Evolutionary conservation across 2,888 invertebrate species (phyloP).

Genomic region (Apotomis capreana): DNA sequence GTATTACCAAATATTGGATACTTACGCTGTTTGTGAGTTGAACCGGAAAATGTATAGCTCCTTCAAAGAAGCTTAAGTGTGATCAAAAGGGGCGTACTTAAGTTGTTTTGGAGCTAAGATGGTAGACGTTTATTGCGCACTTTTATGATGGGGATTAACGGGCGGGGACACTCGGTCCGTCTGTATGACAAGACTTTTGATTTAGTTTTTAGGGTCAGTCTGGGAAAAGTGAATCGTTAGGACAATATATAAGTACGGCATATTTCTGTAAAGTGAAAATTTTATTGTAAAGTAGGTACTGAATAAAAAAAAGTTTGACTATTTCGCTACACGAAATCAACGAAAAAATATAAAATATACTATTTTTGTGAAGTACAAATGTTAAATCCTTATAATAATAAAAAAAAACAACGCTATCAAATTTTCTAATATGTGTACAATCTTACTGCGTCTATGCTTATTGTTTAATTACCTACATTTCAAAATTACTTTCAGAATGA

Average conservation of each 20-base stretch:
- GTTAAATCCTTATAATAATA: too few relatives aligned
- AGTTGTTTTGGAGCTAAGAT: slow-evolving; percentile 1
- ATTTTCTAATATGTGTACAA: too few relatives aligned
- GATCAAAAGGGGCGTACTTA: background rate
- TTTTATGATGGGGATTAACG: slow-evolving; percentile 38
- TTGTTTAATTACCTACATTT: too few relatives aligned
- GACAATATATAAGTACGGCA: background rate
- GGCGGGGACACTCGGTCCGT: background rate
- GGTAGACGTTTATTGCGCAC: slow-evolving; percentile 22
- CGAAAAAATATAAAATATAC: too few relatives aligned
- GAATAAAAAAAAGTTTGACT: too few relatives aligned
- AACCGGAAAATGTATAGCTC: background rate
- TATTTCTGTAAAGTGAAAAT: background rate
- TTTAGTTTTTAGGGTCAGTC: slow-evolving; percentile 26
- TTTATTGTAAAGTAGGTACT: too few relatives aligned
- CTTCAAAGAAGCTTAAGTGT: slow-evolving; percentile 5
- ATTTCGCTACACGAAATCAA: too few relatives aligned
- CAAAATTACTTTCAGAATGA: too few relatives aligned
- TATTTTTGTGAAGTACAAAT: too few relatives aligned
- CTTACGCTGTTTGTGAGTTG: background rate
- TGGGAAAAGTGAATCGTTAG: background rate
- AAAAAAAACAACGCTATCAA: too few relatives aligned
- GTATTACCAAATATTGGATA: background rate
- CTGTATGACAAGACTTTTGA: slow-evolving; percentile 27
- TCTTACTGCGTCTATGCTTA: too few relatives aligned